phyloP scores from a whole-genome alignment of 2,113 vertebrate species.

The Prolemur simus region DNA sequence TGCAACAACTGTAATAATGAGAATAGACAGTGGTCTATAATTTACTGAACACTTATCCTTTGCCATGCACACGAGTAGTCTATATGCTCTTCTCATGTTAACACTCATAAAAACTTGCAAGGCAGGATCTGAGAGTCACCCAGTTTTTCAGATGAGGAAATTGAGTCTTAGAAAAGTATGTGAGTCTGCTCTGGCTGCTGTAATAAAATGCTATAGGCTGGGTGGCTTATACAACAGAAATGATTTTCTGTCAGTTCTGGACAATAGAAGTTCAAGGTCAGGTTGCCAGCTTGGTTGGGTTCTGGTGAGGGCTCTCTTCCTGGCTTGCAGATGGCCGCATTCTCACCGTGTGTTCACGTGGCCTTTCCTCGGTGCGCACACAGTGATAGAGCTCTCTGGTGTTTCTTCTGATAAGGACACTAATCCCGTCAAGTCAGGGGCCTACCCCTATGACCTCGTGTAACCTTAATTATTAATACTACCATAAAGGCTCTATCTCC shows the following conservation, averaged over 20 bases:
- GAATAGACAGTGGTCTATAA: background rate
- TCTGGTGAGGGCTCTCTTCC: background rate
- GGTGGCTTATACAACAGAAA: background rate
- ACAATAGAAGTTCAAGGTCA: background rate
- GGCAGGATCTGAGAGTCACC: background rate
- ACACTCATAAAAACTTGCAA: background rate
- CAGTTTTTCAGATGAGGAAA: background rate
- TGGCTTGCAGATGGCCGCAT: background rate
- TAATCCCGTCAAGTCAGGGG: background rate
- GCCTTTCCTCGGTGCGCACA: background rate
- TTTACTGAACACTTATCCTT: background rate
- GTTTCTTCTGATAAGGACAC: background rate
- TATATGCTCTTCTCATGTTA: background rate
- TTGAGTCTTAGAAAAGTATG: background rate
- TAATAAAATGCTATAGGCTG: background rate
- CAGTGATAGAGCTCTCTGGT: background rate
- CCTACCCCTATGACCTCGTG: background rate
- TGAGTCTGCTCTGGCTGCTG: background rate
- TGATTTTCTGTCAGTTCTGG: background rate
- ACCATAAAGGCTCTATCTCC: background rate
- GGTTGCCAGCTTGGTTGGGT: background rate
- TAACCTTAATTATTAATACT: background rate
- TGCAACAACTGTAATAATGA: background rate
- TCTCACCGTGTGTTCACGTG: background rate
- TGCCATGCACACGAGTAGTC: background rate